Conservation (phyloP, 2,888 invertebrate species). For the Cenopis cana region DNA sequence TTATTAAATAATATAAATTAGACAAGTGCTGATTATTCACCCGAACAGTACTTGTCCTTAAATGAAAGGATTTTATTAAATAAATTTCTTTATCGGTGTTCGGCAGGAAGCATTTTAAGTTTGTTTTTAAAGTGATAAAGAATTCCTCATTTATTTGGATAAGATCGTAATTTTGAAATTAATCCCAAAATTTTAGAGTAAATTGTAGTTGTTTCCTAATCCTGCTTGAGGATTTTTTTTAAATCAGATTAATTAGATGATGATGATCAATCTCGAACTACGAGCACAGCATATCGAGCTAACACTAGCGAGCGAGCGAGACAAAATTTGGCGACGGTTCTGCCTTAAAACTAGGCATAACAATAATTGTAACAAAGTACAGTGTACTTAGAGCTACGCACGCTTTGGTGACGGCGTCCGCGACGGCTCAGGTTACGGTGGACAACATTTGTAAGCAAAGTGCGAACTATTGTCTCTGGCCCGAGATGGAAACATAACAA, state of each 20-base stretch:
- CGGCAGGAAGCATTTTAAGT: constrained; percentile 32
- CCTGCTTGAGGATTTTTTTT: too few species aligned
- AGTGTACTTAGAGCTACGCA: background rate
- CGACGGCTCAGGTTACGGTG: background rate
- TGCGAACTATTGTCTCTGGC: constrained; percentile 36
- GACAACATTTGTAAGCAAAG: constrained; percentile 28
- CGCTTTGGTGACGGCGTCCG: too few species aligned
- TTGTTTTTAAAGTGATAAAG: background rate
- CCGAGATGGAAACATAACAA: constrained; percentile 17
- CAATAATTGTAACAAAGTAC: constrained; percentile 28
- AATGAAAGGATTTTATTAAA: constrained; percentile 35
- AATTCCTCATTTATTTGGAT: background rate
- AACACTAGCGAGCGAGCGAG: background rate
- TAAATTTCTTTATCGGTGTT: constrained; percentile 30
- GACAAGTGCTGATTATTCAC: too few species aligned
- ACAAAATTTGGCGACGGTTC: too few species aligned
- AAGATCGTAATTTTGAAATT: background rate
- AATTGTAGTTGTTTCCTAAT: too few species aligned
- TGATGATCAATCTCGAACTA: too few species aligned
- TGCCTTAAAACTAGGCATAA: constrained; percentile 31
- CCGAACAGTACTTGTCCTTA: background rate
- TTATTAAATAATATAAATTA: too few species aligned
- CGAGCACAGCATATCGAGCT: background rate
- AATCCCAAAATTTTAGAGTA: too few species aligned
- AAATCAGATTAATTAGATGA: too few species aligned